A percentile compares a stretch with the other conserved stretches of the same genome.
Conservation (phyloP, 2,113 vertebrate genomes). For the Pteronura brasiliensis region DNA sequence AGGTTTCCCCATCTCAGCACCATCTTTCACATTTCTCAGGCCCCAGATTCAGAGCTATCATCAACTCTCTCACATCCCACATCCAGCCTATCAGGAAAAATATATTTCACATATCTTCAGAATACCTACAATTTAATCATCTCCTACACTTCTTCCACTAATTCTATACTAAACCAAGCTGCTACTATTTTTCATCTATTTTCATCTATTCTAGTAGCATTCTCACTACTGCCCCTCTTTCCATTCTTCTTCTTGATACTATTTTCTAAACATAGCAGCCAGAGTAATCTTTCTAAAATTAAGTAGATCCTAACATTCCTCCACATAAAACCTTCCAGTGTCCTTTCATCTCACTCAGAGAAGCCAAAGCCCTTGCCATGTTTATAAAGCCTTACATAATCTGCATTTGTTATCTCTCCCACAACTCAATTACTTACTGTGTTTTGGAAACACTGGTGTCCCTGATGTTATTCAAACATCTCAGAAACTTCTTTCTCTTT, state of each 20-base stretch:
- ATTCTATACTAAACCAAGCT: neutral
- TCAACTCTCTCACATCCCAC: neutral
- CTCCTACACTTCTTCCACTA: neutral
- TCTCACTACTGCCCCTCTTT: neutral
- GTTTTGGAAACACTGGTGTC: neutral
- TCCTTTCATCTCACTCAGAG: neutral
- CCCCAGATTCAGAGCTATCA: neutral
- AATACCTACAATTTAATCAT: neutral
- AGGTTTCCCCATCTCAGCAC: neutral
- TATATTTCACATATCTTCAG: neutral
- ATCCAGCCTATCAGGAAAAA: neutral
- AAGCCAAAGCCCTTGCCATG: neutral
- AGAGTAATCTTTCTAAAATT: neutral
- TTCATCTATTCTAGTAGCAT: neutral
- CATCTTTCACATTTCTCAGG: neutral
- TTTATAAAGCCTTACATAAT: neutral
- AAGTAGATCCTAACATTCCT: neutral
- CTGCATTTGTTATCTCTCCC: neutral
- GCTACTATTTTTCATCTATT: neutral
- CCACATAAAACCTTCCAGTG: neutral
- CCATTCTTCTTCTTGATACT: neutral
- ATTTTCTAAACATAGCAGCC: neutral
- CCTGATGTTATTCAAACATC: neutral
- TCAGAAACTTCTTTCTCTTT: neutral
- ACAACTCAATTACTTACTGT: neutral